Conservation (phyloP, 2,797 vertebrate species). For the Ceryle rudis region DNA sequence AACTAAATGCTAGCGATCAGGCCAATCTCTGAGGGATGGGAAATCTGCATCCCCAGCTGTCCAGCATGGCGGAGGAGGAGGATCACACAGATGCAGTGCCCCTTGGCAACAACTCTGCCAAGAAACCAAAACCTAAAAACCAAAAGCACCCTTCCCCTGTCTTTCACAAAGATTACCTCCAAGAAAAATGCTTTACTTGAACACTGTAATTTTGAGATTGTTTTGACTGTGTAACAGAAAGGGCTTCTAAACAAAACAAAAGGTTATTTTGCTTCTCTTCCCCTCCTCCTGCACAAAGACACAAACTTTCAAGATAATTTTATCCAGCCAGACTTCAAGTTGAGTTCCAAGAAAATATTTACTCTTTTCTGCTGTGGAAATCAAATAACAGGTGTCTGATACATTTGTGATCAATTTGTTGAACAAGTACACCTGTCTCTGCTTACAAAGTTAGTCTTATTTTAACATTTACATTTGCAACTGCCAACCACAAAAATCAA, state of each 20-base stretch:
- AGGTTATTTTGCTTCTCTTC: background rate
- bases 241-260: background rate
- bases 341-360: constrained; percentile 60
- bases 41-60: background rate
- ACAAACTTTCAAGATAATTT: constrained; percentile 1
- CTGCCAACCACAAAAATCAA: constrained; percentile 10
- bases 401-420: background rate
- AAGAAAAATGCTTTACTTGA: background rate
- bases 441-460: background rate
- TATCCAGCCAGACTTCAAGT: background rate
- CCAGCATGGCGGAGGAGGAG: fast-evolving
- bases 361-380: background rate
- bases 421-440: background rate
- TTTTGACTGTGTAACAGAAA: background rate
- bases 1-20: background rate
- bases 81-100: fast-evolving
- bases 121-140: background rate
- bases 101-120: background rate
- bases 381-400: constrained; percentile 12
- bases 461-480: constrained; percentile 35
- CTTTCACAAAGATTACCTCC: background rate
- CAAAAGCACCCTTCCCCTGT: background rate
- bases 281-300: constrained; percentile 13
- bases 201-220: background rate
- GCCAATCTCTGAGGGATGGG: background rate